Evolutionary conservation across 92 coral and sea anemone species (phyloP).

Genomic region (Bergia sp.): DNA sequence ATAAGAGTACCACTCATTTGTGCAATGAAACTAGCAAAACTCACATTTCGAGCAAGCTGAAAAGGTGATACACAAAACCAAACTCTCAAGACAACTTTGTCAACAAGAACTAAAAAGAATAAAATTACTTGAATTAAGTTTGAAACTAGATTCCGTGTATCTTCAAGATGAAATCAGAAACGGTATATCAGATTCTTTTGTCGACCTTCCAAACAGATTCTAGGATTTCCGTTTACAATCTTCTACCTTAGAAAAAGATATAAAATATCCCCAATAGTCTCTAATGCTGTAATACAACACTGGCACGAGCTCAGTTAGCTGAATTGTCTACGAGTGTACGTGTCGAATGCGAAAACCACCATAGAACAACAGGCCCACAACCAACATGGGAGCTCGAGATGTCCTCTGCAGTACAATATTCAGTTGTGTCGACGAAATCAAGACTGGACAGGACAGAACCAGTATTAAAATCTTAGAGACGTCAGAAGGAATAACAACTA

Average conservation of each 20-base stretch:
- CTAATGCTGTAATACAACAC: slow-evolving; percentile 48
- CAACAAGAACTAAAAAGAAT: not conserved
- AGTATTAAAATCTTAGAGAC: not conserved
- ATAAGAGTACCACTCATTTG: too few relatives aligned
- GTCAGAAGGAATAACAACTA: not conserved
- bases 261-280: slow-evolving; percentile 45
- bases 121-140: slow-evolving; percentile 4
- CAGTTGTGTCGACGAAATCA: not conserved
- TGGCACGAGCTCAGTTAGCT: slow-evolving; percentile 18
- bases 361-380: not conserved
- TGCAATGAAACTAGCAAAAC: not conserved
- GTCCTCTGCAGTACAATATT: not conserved
- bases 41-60: not conserved
- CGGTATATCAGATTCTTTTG: slow-evolving; percentile 50
- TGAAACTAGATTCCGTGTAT: slow-evolving; percentile 48
- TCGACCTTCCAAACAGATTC: slow-evolving; percentile 52
- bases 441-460: not conserved
- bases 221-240: slow-evolving; percentile 53
- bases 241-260: slow-evolving; percentile 43
- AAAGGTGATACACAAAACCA: not conserved
- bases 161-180: slow-evolving; percentile 42
- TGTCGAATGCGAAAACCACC: not conserved
- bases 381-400: not conserved
- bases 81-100: not conserved
- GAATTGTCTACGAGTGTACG: slow-evolving; percentile 39